These are phyloP conservation scores for Mugil cephalus DNA, from an alignment of 2,113 vertebrate genomes.

Conservation along the genomic window DNA sequence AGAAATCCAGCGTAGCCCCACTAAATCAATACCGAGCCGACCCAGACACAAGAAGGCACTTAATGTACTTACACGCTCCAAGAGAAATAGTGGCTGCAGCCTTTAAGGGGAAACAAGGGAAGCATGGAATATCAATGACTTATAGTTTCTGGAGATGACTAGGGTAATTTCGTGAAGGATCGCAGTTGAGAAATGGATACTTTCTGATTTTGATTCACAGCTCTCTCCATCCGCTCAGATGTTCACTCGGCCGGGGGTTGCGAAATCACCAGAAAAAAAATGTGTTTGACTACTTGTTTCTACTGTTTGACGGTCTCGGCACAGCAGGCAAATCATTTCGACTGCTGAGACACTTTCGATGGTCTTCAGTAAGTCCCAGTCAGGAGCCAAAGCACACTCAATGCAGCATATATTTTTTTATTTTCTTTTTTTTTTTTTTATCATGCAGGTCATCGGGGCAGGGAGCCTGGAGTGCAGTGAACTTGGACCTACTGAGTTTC, in stretches of 20 bases:
- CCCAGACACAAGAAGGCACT: constrained; percentile 30
- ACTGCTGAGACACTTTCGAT: constrained; percentile 22
- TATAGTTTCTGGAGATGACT: constrained; percentile 30
- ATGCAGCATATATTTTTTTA: too few species aligned
- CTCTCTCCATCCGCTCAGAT: constrained; percentile 3
- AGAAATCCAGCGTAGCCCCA: constrained; percentile 68
- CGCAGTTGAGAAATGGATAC: constrained; percentile 29
- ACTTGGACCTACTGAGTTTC: constrained; percentile 93
- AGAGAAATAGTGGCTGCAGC: constrained; percentile 56
- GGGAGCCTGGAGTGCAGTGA: constrained; percentile 64
- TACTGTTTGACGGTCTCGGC: constrained; percentile 7
- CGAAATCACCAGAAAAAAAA: neutral
- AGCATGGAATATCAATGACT: constrained; percentile 60
- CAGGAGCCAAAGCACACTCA: constrained; percentile 42
- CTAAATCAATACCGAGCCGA: constrained; percentile 70
- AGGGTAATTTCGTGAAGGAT: constrained; percentile 33
- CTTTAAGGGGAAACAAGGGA: constrained; percentile 47
- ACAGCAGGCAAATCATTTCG: constrained; percentile 21
- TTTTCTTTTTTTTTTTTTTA: constrained; percentile 17
- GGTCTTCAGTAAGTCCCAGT: constrained; percentile 30
- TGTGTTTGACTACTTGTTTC: neutral
- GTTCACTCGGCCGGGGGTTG: constrained; percentile 7
- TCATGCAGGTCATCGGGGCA: constrained; percentile 68
- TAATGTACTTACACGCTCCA: constrained; percentile 56
- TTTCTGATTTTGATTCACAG: constrained; percentile 24